phyloP scores from a whole-genome alignment of 1,140 invertebrate species.

The Leptinotarsa texana region DNA sequence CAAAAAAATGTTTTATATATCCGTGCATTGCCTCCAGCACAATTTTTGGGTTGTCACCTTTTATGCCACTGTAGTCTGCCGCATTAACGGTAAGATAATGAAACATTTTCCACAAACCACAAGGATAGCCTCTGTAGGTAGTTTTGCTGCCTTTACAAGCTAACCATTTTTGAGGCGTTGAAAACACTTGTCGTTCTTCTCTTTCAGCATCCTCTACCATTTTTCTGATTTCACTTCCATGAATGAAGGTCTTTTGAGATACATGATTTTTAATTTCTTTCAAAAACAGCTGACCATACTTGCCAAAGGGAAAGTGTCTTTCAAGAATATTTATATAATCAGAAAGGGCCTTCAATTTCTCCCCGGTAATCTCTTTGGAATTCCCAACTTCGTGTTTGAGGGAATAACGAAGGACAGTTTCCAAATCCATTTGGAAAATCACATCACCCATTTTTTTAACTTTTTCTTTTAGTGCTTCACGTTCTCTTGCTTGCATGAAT shows the following conservation, averaged over 20 bases:
- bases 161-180: constrained; percentile 70
- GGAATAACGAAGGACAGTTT: constrained; percentile 79
- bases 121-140: constrained; percentile 85
- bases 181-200: constrained; percentile 61
- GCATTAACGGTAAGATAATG: constrained; percentile 89
- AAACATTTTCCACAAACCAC: constrained; percentile 95
- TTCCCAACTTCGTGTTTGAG: constrained; percentile 80
- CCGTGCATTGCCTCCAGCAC: constrained; percentile 82
- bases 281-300: constrained; percentile 68
- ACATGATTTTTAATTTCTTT: constrained; percentile 57
- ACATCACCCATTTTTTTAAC: constrained; percentile 56
- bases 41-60: constrained; percentile 62
- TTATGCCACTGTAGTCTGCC: constrained; percentile 56
- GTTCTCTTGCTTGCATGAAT: constrained; percentile 48
- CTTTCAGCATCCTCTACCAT: constrained; percentile 61
- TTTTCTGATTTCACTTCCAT: constrained; percentile 63
- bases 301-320: constrained; percentile 74
- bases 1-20: constrained; percentile 93
- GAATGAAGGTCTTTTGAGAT: constrained; percentile 56
- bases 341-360: constrained; percentile 72
- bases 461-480: constrained; percentile 40
- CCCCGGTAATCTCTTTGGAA: constrained; percentile 68
- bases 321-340: constrained; percentile 72
- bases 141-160: constrained; percentile 80
- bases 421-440: constrained; percentile 83